These are phyloP conservation scores for Epinephelus cyanopodus DNA, from an alignment of 2,113 vertebrate species.

Conservation along the genomic window DNA sequence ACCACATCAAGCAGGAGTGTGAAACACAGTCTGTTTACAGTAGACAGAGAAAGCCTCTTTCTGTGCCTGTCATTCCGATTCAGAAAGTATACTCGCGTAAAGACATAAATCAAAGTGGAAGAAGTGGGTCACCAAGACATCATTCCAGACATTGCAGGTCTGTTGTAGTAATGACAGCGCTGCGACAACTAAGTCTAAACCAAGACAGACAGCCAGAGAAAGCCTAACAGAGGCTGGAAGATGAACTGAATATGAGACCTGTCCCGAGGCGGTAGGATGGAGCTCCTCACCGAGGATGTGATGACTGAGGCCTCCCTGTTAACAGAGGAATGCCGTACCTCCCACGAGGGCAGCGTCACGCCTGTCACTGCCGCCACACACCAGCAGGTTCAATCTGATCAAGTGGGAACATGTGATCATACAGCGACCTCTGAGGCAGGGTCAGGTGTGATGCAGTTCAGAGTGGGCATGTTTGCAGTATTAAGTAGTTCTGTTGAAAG, in stretches of 20 bases:
- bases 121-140: slow-evolving; percentile 9
- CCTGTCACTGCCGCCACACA: slow-evolving; percentile 48
- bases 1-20: slow-evolving; percentile 63
- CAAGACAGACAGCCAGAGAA: background rate
- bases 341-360: slow-evolving; percentile 22
- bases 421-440: slow-evolving; percentile 23
- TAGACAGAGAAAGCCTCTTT: slow-evolving; percentile 13
- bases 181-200: slow-evolving; percentile 9
- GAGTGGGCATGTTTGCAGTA: background rate
- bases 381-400: slow-evolving; percentile 49
- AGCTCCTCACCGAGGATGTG: slow-evolving; percentile 35
- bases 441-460: slow-evolving; percentile 28
- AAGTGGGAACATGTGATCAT: slow-evolving; percentile 31
- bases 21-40: slow-evolving; percentile 50
- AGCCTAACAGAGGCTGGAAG: background rate
- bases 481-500: background rate
- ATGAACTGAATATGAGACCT: background rate
- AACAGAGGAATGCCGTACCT: slow-evolving; percentile 62
- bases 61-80: slow-evolving; percentile 37
- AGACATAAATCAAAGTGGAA: slow-evolving; percentile 27
- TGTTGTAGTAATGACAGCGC: background rate
- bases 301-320: slow-evolving; percentile 57
- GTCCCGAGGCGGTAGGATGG: slow-evolving; percentile 11
- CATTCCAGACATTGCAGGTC: slow-evolving; percentile 21
- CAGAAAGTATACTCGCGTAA: slow-evolving; percentile 2